phyloP scores from a whole-genome alignment of 2,113 vertebrate genomes.

The Esox niger region DNA sequence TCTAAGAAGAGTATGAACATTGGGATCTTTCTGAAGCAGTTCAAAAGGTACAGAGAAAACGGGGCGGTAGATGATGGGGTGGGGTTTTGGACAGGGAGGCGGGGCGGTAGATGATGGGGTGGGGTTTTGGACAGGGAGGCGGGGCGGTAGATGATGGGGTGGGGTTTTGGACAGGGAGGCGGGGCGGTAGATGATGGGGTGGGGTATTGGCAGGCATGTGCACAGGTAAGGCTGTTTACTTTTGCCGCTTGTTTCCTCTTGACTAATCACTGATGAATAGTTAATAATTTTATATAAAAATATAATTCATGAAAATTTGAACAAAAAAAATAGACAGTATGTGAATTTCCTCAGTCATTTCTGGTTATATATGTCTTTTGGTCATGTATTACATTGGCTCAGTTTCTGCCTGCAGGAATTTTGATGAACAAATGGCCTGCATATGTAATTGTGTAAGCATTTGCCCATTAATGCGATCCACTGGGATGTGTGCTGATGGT shows the following conservation, averaged over 20 bases:
- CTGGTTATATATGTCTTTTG: too few relatives aligned
- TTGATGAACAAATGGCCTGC: constrained; percentile 56
- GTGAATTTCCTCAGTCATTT: too few relatives aligned
- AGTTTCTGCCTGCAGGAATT: constrained; percentile 14
- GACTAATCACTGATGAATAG: too few relatives aligned
- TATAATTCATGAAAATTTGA: too few relatives aligned
- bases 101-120: neutral
- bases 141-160: neutral
- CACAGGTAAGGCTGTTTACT: too few relatives aligned
- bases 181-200: neutral
- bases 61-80: neutral
- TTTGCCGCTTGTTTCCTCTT: too few relatives aligned
- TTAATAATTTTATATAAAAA: too few relatives aligned
- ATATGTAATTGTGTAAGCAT: too few relatives aligned
- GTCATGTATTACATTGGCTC: neutral
- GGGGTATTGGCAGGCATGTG: too few relatives aligned
- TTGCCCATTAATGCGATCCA: too few relatives aligned
- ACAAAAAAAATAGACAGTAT: too few relatives aligned
- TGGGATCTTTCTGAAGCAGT: constrained; percentile 72
- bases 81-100: neutral
- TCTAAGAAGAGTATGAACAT: constrained; percentile 77
- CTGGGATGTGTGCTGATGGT: too few relatives aligned
- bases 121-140: neutral
- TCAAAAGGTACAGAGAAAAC: constrained; percentile 65
- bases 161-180: neutral